Conservation (phyloP, 2,113 vertebrate species). For the Oenanthe melanoleuca region DNA sequence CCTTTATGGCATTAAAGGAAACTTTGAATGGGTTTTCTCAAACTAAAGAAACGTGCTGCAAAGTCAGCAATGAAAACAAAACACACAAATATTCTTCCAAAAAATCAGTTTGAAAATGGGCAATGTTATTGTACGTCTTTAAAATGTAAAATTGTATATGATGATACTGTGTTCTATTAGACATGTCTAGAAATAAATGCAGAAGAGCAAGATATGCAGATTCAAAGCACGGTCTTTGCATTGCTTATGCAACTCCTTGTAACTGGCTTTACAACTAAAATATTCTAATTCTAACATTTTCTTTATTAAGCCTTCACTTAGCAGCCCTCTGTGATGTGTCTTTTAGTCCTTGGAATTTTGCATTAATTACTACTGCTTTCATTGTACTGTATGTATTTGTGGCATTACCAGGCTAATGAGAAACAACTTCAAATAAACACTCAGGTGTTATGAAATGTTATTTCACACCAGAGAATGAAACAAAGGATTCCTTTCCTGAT, state of each 20-base stretch:
- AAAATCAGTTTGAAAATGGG: neutral
- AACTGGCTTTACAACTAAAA: neutral
- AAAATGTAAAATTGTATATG: neutral
- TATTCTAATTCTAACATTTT: neutral
- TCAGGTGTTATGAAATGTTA: neutral
- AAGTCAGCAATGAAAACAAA: neutral
- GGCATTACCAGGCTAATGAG: neutral
- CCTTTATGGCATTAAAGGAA: neutral
- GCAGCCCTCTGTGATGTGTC: neutral
- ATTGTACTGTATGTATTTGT: neutral
- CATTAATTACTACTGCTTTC: neutral
- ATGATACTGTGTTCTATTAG: neutral
- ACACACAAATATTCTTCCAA: neutral
- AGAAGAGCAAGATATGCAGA: neutral
- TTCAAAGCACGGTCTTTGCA: neutral
- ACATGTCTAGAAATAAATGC: neutral
- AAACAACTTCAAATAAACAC: constrained; percentile 36
- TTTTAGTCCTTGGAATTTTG: neutral
- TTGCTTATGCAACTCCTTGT: neutral
- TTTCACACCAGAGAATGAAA: neutral
- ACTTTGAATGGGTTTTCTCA: neutral
- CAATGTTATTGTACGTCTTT: neutral
- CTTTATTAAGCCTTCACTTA: neutral
- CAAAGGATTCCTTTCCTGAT: neutral
- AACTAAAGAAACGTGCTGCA: neutral